Evolutionary conservation across 2,113 vertebrate species (phyloP).

Genomic region (Fregetta grallaria): DNA sequence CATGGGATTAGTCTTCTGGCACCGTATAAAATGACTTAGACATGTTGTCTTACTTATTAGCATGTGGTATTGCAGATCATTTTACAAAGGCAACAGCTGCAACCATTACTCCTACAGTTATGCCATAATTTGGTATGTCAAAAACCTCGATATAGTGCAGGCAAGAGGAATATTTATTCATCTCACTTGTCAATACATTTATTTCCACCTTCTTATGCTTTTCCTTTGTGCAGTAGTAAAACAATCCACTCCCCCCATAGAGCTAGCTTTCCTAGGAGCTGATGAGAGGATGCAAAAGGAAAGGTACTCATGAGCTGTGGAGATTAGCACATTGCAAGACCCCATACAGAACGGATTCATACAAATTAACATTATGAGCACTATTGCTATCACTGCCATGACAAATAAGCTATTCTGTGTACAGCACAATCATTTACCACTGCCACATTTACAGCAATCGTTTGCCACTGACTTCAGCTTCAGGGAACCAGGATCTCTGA

Average conservation of each 20-base stretch:
- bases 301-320: background rate
- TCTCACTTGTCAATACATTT: constrained; percentile 71
- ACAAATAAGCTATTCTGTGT: background rate
- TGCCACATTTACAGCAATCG: background rate
- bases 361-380: background rate
- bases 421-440: background rate
- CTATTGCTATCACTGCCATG: background rate
- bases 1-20: constrained; percentile 66
- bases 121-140: constrained; percentile 73
- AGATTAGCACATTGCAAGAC: background rate
- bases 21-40: constrained; percentile 67
- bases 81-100: constrained; percentile 79
- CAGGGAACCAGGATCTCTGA: background rate
- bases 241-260: constrained; percentile 9
- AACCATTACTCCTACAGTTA: constrained; percentile 66
- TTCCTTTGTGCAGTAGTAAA: constrained; percentile 32
- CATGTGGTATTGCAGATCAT: constrained; percentile 66
- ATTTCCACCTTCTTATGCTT: constrained; percentile 10
- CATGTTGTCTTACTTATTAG: constrained; percentile 66
- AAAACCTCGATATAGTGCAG: constrained; percentile 56
- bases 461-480: background rate
- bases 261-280: constrained; percentile 23
- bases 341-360: background rate
- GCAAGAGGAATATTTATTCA: constrained; percentile 69
- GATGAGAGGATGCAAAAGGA: background rate